phyloP scores from a whole-genome alignment of 2,113 vertebrate genomes.

The Heterocephalus glaber region DNA sequence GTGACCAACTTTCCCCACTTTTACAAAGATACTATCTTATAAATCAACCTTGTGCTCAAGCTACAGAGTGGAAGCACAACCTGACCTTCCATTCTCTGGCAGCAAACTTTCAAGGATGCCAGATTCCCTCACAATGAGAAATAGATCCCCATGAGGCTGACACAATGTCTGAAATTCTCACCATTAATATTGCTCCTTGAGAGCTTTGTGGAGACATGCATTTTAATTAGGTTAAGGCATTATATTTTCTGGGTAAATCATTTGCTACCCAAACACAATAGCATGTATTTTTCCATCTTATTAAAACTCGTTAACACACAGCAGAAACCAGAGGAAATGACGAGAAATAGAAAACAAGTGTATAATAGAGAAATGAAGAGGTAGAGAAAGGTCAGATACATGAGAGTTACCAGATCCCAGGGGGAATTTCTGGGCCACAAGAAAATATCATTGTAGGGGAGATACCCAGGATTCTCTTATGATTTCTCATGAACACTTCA shows the following conservation, averaged over 20 bases:
- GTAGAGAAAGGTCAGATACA: conserved; percentile 44
- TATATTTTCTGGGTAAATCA: conserved; percentile 68
- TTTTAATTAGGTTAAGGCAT: conserved; percentile 71
- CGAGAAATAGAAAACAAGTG: conserved; percentile 49
- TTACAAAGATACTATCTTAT: not conserved
- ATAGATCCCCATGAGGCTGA: conserved; percentile 44
- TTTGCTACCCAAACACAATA: conserved; percentile 68
- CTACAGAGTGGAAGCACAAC: not conserved
- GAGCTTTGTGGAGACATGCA: conserved; percentile 51
- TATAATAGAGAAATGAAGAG: conserved; percentile 35
- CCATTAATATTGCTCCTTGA: conserved; percentile 52
- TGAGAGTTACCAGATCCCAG: not conserved
- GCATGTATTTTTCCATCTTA: conserved; percentile 62
- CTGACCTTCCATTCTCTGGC: conserved; percentile 14
- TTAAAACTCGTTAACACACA: conserved; percentile 72
- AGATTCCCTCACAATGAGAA: conserved; percentile 57
- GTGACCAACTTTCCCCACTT: not conserved
- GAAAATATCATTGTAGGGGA: not conserved
- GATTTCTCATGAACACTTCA: not conserved
- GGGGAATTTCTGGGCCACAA: not conserved
- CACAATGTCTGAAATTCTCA: conserved; percentile 61
- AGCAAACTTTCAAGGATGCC: conserved; percentile 43
- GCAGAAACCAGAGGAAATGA: conserved; percentile 68
- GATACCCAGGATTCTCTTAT: not conserved
- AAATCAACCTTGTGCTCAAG: not conserved